A percentile compares a stretch with the other conserved stretches of the same genome.
Evolutionary conservation across 1,140 invertebrate species (phyloP).

Genomic region (Pteromalus puparum): DNA sequence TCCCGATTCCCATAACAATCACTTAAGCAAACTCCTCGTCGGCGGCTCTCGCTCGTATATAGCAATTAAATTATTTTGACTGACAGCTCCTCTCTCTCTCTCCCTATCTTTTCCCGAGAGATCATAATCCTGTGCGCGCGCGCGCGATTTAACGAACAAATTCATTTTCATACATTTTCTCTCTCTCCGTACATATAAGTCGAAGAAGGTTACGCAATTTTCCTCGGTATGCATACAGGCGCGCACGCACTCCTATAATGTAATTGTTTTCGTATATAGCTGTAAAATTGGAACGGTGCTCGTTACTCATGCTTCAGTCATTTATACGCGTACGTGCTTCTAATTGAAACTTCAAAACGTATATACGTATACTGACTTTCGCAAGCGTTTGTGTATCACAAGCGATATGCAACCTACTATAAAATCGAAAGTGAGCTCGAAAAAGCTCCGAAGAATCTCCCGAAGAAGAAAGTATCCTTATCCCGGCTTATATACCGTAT

Average conservation of each 20-base stretch:
- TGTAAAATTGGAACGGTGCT: background rate
- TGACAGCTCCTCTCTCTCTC: background rate
- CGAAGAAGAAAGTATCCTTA: background rate
- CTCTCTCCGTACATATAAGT: too few species aligned
- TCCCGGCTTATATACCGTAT: too few species aligned
- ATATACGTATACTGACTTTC: too few species aligned
- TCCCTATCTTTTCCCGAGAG: background rate
- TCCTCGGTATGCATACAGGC: too few species aligned
- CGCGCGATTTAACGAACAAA: background rate
- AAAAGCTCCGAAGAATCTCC: background rate
- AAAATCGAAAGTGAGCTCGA: background rate
- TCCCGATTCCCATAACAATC: constrained; percentile 18
- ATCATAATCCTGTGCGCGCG: constrained; percentile 27
- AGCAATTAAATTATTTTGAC: constrained; percentile 35
- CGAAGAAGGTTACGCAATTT: constrained; percentile 4
- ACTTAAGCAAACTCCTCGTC: background rate
- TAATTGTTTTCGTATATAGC: constrained; percentile 6
- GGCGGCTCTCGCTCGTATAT: background rate
- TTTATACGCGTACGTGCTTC: background rate
- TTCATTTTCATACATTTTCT: background rate
- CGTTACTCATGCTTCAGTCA: background rate
- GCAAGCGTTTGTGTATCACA: too few species aligned
- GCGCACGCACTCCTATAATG: background rate
- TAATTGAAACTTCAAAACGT: too few species aligned
- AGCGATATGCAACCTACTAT: too few species aligned